A percentile compares a stretch with the other conserved stretches of the same genome.
These are phyloP conservation scores for Aradophagus sp. DNA, from an alignment of 1,140 invertebrate genomes.

Conservation along the genomic window DNA sequence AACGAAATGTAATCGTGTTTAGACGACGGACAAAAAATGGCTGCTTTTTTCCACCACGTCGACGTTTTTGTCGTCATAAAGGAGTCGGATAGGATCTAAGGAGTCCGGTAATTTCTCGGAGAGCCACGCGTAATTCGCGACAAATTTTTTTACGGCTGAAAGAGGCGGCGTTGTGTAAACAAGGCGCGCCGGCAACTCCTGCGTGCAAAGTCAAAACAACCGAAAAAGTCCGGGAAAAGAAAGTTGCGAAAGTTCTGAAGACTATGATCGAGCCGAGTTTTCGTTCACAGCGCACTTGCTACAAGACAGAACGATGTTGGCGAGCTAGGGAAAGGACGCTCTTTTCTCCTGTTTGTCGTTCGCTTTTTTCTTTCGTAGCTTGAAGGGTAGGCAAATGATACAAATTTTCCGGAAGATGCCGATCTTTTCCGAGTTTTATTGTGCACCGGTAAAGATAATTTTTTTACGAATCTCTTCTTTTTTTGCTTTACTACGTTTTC, in stretches of 20 bases:
- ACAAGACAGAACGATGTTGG: too few relatives aligned
- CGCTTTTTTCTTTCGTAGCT: too few relatives aligned
- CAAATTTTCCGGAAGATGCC: too few relatives aligned
- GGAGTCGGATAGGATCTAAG: conserved; percentile 11
- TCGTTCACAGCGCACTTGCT: neutral
- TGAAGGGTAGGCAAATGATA: too few relatives aligned
- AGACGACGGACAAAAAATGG: conserved; percentile 15
- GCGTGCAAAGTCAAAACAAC: conserved; percentile 6
- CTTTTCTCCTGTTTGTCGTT: too few relatives aligned
- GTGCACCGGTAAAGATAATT: too few relatives aligned
- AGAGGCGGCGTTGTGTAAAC: neutral
- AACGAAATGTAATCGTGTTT: conserved; percentile 21
- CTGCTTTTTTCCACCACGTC: neutral
- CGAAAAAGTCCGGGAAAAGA: conserved; percentile 1
- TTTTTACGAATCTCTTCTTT: too few relatives aligned
- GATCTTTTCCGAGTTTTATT: too few relatives aligned
- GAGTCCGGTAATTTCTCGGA: neutral
- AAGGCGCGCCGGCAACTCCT: neutral
- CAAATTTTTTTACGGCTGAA: conserved; percentile 1
- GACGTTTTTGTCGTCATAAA: conserved; percentile 24
- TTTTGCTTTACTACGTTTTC: too few relatives aligned
- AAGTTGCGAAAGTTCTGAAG: too few relatives aligned
- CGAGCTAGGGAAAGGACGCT: too few relatives aligned
- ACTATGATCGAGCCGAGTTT: too few relatives aligned
- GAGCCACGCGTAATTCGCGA: neutral